Evolutionary conservation across 2,113 vertebrate species (phyloP), one percentile per base, ranked within the genome.

Genomic region (Rhinolophus ferrumequinum): DNA sequence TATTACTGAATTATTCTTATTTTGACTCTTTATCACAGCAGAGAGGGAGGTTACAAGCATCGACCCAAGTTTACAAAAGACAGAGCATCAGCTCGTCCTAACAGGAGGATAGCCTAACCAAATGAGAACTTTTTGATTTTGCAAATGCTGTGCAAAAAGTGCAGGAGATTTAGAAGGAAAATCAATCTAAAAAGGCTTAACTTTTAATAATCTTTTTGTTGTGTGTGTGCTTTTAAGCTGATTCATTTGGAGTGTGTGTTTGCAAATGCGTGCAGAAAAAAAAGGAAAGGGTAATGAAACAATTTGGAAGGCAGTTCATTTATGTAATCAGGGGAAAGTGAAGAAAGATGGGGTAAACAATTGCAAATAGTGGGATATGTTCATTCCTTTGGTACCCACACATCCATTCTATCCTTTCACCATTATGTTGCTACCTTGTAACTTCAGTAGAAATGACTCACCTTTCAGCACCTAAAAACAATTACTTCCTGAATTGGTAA

Each of bases 1-100:
- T 87, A 77, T 69, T 93, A 76, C 89, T 97, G 97, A 95, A 95
- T 95, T 67, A 73, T 95, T 66, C 89, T 97, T 88, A 82, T 44
- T 64, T 97, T 90, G 54, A 93, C 86, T 97, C 35, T 84, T 18
- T 3, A 22, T 66, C 72, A 94, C 50, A 89, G 81, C 41, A 84
- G 86, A 95, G 90, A 96, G 33, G 41, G 80, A 95, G 83, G 85
- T 77, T 86, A 41, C 47, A 88, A 93, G 66, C 84, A 96, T 84
- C 72, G 50, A 96, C 90, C 67, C 88, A 90, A 56, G 90, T 90
- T 91, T 88, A 70, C 54, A 87, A 92, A 82, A 92, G n/a, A 82
- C 44, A 94, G 28, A 73, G n/a, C 7, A 38, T 85, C 90, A 94
- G 81, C 79, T 97, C 94, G 77, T 84, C 28, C 70, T 93, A 87